Conservation (phyloP, 2,113 vertebrate genomes). For the Castor canadensis region DNA sequence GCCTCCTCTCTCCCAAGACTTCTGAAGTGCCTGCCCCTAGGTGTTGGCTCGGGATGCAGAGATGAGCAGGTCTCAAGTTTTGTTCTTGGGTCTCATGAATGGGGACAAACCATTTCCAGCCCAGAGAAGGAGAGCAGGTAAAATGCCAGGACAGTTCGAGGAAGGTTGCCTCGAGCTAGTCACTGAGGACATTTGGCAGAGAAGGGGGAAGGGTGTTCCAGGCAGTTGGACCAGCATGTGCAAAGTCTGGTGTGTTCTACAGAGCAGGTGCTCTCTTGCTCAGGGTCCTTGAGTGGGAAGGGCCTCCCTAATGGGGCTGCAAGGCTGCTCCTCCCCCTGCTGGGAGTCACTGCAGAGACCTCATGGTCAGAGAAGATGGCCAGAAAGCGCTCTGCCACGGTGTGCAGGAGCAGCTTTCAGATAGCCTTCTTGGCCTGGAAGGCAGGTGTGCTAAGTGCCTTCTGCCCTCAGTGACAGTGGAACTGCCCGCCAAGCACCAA, state of each 20-base stretch:
- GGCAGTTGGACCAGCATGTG: background rate
- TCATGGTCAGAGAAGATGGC: background rate
- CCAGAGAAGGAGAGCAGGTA: background rate
- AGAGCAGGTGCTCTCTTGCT: background rate
- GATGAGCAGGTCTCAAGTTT: background rate
- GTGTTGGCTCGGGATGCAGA: background rate
- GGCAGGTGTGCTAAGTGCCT: background rate
- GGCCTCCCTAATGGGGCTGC: too few species aligned
- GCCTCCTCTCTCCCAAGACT: background rate
- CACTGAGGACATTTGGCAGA: background rate
- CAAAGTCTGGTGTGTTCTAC: background rate
- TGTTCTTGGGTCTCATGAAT: background rate
- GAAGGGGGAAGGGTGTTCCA: background rate
- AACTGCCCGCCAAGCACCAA: background rate
- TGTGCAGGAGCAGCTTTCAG: background rate
- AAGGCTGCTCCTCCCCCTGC: background rate
- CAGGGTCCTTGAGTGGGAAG: background rate
- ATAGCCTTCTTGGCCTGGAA: background rate
- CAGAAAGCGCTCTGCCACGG: background rate
- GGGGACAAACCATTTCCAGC: background rate
- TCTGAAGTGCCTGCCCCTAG: background rate
- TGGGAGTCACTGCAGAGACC: background rate
- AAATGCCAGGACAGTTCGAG: background rate
- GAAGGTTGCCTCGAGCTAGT: background rate
- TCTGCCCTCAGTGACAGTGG: background rate